Conservation (phyloP, 2,797 vertebrate species). For the Hemitrygon akajei region DNA sequence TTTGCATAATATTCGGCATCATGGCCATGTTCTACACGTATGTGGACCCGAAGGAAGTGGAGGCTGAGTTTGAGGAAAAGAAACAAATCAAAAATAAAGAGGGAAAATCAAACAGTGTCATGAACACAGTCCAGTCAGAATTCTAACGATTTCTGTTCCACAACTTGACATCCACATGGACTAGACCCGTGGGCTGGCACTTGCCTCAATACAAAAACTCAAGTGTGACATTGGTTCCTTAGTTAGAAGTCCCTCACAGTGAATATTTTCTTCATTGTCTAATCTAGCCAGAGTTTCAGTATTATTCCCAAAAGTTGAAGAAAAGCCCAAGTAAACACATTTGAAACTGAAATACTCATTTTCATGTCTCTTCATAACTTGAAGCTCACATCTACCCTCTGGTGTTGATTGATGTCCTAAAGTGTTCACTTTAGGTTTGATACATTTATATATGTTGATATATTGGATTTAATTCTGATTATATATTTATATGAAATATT, state of each 20-base stretch:
- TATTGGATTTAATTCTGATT: not conserved
- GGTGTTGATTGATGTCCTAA: no score
- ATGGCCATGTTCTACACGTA: conserved; percentile 91
- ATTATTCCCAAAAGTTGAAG: not conserved
- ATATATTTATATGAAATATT: not conserved
- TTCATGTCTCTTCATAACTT: not conserved
- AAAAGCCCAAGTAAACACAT: not conserved
- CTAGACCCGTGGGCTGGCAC: no score
- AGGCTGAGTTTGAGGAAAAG: conserved; percentile 66
- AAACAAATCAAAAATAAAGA: conserved; percentile 42
- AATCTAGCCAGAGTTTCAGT: not conserved
- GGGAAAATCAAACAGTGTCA: rapidly evolving
- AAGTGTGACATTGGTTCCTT: not conserved
- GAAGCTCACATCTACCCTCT: not conserved
- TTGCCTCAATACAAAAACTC: no score
- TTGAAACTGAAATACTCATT: not conserved
- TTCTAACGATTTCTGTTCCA: conserved; percentile 46
- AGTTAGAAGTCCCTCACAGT: not conserved
- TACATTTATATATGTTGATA: no score
- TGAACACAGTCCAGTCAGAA: conserved; percentile 41
- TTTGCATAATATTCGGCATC: conserved; percentile 78
- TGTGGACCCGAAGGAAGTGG: conserved; percentile 71
- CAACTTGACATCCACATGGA: not conserved
- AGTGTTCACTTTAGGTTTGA: not conserved
- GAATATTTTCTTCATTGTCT: not conserved